These are phyloP conservation scores for Ichneumoninae sp. DNA, from an alignment of 2,888 invertebrate genomes.

Conservation along the genomic window DNA sequence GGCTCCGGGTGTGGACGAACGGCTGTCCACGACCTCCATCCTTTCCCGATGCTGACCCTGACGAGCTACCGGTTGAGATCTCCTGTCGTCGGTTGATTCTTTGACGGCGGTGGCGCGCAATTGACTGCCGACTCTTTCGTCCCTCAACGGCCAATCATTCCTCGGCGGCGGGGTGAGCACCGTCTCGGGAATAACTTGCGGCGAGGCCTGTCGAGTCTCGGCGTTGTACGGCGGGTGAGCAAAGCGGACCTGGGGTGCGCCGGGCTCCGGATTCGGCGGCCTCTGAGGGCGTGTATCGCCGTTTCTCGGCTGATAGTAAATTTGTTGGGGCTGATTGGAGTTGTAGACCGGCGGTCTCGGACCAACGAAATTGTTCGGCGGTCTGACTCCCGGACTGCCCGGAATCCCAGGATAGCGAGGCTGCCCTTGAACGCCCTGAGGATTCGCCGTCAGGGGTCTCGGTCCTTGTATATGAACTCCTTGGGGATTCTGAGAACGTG, in stretches of 20 bases:
- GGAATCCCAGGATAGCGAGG: constrained; percentile 63
- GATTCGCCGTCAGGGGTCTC: constrained; percentile 63
- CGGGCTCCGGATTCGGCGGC: constrained; percentile 50
- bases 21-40: constrained; percentile 74
- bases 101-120: constrained; percentile 26
- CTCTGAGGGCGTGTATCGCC: constrained; percentile 60
- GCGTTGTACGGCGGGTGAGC: constrained; percentile 30
- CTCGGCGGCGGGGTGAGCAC: constrained; percentile 52
- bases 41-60: constrained; percentile 70
- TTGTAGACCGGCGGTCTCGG: constrained; percentile 48
- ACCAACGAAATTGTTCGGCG: constrained; percentile 42
- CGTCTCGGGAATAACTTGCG: constrained; percentile 54
- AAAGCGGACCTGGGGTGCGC: constrained; percentile 37
- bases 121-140: constrained; percentile 38
- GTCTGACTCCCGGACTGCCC: constrained; percentile 52
- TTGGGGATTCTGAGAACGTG: constrained; percentile 64
- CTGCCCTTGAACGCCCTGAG: constrained; percentile 61
- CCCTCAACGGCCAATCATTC: constrained; percentile 45
- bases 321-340: constrained; percentile 54
- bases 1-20: constrained; percentile 50
- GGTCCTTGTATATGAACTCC: constrained; percentile 62
- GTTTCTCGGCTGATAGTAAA: constrained; percentile 49
- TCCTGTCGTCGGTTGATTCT: constrained; percentile 59
- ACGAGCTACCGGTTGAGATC: constrained; percentile 53
- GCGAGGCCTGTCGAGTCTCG: constrained; percentile 37